Conservation (phyloP, 2,888 invertebrate species). For the Electrophaes corylata region DNA sequence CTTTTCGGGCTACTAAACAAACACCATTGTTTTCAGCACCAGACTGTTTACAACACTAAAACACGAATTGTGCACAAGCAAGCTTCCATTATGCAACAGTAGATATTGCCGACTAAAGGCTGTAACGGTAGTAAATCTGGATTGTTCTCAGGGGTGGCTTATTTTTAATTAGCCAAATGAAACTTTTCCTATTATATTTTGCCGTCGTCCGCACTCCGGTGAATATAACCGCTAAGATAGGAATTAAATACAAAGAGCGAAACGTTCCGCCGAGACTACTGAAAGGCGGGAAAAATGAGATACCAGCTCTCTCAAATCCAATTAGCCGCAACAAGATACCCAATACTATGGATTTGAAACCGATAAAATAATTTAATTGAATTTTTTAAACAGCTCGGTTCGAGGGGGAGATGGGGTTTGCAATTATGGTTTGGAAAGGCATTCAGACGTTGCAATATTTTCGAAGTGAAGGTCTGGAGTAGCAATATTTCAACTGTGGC, state of each 20-base stretch:
- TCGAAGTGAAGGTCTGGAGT: conserved; percentile 43
- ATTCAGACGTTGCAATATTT: conserved; percentile 47
- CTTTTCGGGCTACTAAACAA: conserved; percentile 9
- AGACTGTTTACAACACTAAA: conserved; percentile 41
- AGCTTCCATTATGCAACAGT: conserved; percentile 63
- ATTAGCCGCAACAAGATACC: conserved; percentile 70
- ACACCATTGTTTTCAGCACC: conserved; percentile 62
- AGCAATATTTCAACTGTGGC: conserved; percentile 67
- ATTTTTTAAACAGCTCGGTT: conserved; percentile 47
- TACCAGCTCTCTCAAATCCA: conserved; percentile 66
- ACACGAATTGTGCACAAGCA: conserved; percentile 57
- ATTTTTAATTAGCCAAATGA: conserved; percentile 81
- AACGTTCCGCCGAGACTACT: conserved; percentile 48
- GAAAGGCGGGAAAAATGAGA: conserved; percentile 60
- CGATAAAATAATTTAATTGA: conserved; percentile 61
- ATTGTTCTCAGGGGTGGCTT: conserved; percentile 69
- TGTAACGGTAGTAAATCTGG: conserved; percentile 71
- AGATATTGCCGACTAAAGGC: conserved; percentile 58
- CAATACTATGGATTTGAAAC: conserved; percentile 61
- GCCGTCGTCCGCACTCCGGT: conserved; percentile 58
- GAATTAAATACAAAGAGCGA: conserved; percentile 69
- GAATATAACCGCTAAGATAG: conserved; percentile 52
- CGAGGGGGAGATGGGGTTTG: conserved; percentile 28
- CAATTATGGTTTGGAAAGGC: conserved; percentile 36
- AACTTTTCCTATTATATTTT: conserved; percentile 77